Evolutionary conservation across 2,113 vertebrate genomes (phyloP), one percentile per base, ranked within the genome.

Genomic region (Electrona antarctica): DNA sequence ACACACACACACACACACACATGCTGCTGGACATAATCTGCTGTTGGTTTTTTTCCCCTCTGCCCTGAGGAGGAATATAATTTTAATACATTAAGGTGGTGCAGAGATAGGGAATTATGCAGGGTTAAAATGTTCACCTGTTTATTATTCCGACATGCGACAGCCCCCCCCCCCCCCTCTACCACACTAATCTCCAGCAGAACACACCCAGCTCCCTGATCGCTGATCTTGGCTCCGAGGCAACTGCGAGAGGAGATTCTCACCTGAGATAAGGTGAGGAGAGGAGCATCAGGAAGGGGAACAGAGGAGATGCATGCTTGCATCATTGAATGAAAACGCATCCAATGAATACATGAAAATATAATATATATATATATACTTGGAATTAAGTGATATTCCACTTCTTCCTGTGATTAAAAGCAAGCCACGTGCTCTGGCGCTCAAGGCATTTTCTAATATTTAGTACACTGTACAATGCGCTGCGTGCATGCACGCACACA

Each of bases 71-170:
- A 81, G 77, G 87, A 91, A 92, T 92, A 87, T 60, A 28, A 91
- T 92, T 91, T 91, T 88, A 88, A 92, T 89, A 90, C 77, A 92
- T 92, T 90, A 88, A 79, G 81, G 77, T 84, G 81, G 79, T 52
- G 7, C 71, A 68, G 76, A 86, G 88, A 92, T 88, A 88, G 70
- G 84, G 87, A 90, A 91, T 92, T 91, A 92, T 92, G 87, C 88
- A 87, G 79, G 86, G 85, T 86, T 90, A 80, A 86, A 88, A 78
- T 90, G 83, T 85, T 90, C 84, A 90, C 91, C 91, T 92, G 89
- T 91, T 92, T 90, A 90, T 91, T 88, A 92, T 91, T 91, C 88
- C 67, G 84, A 83, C 82, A 84, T 81, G 90, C 86, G 85, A 90
- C 88, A 88, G 86, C 86, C 87, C 86, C 78, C 79, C 87, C 29